Percentiles rank a stretch among this genome's conserved stretches.
phyloP scores from a whole-genome alignment of 2,113 vertebrate genomes.

The Genyomyrus donnyi region DNA sequence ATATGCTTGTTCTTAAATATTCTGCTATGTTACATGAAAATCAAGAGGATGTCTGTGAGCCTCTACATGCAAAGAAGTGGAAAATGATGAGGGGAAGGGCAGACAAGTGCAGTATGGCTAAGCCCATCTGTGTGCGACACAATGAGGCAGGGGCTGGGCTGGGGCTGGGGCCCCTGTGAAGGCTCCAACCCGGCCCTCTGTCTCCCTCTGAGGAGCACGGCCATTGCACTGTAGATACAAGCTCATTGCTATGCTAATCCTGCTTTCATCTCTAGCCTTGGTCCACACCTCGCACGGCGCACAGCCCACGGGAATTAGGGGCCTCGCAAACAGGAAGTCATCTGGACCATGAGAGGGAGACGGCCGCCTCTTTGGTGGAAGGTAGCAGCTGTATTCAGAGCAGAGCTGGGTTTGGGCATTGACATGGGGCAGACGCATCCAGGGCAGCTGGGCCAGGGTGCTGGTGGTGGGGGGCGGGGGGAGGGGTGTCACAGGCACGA shows the following conservation, averaged over 20 bases:
- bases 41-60: neutral
- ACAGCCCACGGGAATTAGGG: constrained; percentile 19
- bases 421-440: neutral
- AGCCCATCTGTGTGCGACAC: constrained; percentile 7
- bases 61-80: neutral
- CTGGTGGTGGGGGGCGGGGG: neutral
- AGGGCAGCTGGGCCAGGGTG: constrained; percentile 22
- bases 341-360: constrained; percentile 19
- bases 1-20: neutral
- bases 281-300: constrained; percentile 15
- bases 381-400: constrained; percentile 24
- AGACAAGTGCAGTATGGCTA: neutral
- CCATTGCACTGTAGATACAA: constrained; percentile 17
- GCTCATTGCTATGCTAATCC: constrained; percentile 30
- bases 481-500: constrained; percentile 20
- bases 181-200: neutral
- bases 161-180: neutral
- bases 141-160: neutral
- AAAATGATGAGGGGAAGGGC: neutral
- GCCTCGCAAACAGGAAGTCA: constrained; percentile 22
- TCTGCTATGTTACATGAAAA: neutral
- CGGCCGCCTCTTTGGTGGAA: neutral
- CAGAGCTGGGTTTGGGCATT: constrained; percentile 6
- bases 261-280: constrained; percentile 19
- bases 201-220: constrained; percentile 7